Conservation (phyloP, 2,888 invertebrate genomes). For the Hyposoter dolosus region DNA sequence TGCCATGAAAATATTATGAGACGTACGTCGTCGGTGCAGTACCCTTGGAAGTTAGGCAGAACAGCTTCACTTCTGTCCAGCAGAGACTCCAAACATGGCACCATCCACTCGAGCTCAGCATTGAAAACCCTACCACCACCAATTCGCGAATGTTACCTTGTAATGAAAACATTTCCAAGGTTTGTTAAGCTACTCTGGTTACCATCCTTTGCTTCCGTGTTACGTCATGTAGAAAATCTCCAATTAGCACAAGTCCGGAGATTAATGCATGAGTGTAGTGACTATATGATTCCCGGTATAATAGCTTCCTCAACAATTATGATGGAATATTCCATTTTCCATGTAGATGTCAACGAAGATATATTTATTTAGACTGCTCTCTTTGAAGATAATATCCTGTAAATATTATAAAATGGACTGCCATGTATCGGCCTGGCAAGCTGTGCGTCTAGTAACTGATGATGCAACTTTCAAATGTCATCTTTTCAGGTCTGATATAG, state of each 20-base stretch:
- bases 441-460: background rate
- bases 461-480: background rate
- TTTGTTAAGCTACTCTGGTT: slow-evolving; percentile 32
- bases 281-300: slow-evolving; percentile 4
- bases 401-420: background rate
- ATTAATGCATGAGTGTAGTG: slow-evolving; percentile 10
- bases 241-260: background rate
- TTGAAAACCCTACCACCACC: slow-evolving; percentile 6
- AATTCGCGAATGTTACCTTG: slow-evolving; percentile 50
- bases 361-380: slow-evolving; percentile 2
- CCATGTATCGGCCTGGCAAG: background rate
- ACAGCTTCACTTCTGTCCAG: slow-evolving; percentile 44
- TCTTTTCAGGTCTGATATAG: background rate
- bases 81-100: slow-evolving; percentile 7
- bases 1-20: slow-evolving; percentile 66
- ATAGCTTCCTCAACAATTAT: slow-evolving; percentile 11
- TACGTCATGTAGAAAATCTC: slow-evolving; percentile 11
- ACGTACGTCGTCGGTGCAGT: slow-evolving; percentile 60
- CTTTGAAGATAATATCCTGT: background rate
- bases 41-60: slow-evolving; percentile 29
- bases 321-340: slow-evolving; percentile 39
- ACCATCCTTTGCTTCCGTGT: background rate
- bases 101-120: background rate
- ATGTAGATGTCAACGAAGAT: background rate
- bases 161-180: slow-evolving; percentile 58